These are phyloP conservation scores for Aradophagus sp. DNA, from an alignment of 1,140 invertebrate genomes.

Conservation along the genomic window DNA sequence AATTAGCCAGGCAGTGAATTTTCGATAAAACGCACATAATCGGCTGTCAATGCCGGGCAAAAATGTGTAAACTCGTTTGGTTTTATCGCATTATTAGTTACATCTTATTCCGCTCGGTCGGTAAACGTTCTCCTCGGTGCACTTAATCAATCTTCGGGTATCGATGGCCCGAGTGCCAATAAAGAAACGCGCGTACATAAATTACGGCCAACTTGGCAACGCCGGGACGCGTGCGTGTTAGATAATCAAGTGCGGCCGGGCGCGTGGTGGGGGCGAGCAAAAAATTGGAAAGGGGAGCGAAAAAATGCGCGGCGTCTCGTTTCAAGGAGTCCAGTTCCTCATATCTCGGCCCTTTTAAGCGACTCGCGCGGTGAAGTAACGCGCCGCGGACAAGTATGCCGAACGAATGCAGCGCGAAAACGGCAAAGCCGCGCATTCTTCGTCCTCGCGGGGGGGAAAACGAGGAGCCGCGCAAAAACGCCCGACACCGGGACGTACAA, in stretches of 20 bases:
- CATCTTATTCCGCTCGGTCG: slow-evolving; percentile 29
- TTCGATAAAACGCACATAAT: no score
- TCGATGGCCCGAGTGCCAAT: slow-evolving; percentile 5
- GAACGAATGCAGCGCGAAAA: slow-evolving; percentile 51
- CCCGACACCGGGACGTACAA: slow-evolving; percentile 34
- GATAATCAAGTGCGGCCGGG: slow-evolving; percentile 33
- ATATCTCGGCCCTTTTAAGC: slow-evolving; percentile 69
- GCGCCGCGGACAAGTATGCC: slow-evolving; percentile 33
- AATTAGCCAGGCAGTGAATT: no score
- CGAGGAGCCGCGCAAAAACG: slow-evolving; percentile 22
- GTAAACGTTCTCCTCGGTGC: slow-evolving; percentile 25
- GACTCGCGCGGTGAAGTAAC: slow-evolving; percentile 62
- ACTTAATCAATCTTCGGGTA: slow-evolving; percentile 34
- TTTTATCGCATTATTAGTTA: slow-evolving; percentile 27
- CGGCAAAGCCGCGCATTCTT: slow-evolving; percentile 58
- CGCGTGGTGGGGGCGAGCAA: slow-evolving; percentile 10
- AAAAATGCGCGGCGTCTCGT: slow-evolving; percentile 49
- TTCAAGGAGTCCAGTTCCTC: slow-evolving; percentile 67
- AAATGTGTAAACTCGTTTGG: slow-evolving; percentile 22
- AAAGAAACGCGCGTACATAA: slow-evolving; percentile 45
- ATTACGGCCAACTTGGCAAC: slow-evolving; percentile 46
- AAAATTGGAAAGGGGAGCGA: slow-evolving; percentile 46
- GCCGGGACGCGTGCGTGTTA: slow-evolving; percentile 50
- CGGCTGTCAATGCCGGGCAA: no score
- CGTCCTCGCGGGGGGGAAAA: slow-evolving; percentile 2